Percentiles rank a stretch among this genome's conserved stretches.
phyloP scores from a whole-genome alignment of 2,797 vertebrate genomes.

The Mormyrus hasselquistii region DNA sequence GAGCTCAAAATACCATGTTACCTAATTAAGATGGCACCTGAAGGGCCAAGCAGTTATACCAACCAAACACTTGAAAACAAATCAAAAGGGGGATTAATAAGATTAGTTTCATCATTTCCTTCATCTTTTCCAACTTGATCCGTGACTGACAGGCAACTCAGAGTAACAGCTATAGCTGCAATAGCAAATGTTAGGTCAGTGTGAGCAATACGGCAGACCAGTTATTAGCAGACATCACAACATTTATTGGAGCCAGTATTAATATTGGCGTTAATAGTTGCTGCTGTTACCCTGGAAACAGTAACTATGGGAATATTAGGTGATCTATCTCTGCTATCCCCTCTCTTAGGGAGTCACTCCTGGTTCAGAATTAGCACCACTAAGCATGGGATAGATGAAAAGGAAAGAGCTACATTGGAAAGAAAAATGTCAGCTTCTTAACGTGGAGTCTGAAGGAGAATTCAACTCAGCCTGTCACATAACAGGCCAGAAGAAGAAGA shows the following conservation, averaged over 20 bases:
- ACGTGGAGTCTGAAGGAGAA: background rate
- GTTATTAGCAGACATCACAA: background rate
- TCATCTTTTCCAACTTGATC: background rate
- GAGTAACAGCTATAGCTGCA: background rate
- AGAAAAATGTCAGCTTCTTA: background rate
- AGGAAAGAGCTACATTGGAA: background rate
- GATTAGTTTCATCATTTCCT: background rate
- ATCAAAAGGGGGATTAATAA: background rate
- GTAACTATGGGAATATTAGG: background rate
- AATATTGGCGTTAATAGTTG: background rate
- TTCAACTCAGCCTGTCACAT: background rate
- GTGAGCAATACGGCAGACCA: background rate
- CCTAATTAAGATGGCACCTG: conserved; percentile 4
- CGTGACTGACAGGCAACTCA: background rate
- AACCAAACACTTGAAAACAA: background rate
- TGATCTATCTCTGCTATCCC: background rate
- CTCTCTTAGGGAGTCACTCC: background rate
- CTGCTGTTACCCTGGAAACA: background rate
- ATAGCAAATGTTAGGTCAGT: background rate
- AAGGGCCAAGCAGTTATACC: background rate
- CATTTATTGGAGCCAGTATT: background rate
- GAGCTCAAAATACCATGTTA: background rate
- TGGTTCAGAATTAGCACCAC: background rate
- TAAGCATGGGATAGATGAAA: background rate
- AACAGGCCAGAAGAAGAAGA: background rate